Percentiles rank a stretch among this genome's conserved stretches.
Conservation (phyloP, 2,113 vertebrate genomes). For the Microtus pennsylvanicus region DNA sequence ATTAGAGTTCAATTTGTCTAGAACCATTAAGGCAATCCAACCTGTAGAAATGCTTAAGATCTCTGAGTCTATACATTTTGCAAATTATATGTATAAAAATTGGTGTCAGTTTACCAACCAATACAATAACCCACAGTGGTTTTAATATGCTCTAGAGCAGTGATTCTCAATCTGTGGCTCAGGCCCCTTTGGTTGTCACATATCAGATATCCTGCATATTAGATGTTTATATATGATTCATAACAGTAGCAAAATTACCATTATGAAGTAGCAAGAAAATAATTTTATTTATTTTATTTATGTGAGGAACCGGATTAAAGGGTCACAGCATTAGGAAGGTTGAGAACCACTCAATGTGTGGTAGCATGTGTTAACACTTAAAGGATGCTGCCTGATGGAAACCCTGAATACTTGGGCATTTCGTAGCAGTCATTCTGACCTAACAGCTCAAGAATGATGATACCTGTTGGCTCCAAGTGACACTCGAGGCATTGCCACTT, state of each 20-base stretch:
- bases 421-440: background rate
- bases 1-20: background rate
- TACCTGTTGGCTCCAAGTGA: slow-evolving; percentile 20
- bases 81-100: background rate
- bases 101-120: background rate
- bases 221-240: background rate
- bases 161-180: background rate
- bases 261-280: background rate
- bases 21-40: background rate
- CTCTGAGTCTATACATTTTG: background rate
- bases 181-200: background rate
- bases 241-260: background rate
- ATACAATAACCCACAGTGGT: background rate
- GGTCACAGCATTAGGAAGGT: background rate
- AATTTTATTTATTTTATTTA: background rate
- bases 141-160: background rate
- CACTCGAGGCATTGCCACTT: slow-evolving; percentile 29
- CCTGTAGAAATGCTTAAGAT: background rate
- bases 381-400: background rate
- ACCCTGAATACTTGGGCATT: background rate
- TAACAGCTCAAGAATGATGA: slow-evolving; percentile 29
- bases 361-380: background rate
- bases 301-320: background rate
- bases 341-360: background rate
- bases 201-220: background rate